Percentiles rank a stretch among this genome's conserved stretches.
Conservation (phyloP, 2,888 invertebrate genomes). For the Pasiphila rectangulata region DNA sequence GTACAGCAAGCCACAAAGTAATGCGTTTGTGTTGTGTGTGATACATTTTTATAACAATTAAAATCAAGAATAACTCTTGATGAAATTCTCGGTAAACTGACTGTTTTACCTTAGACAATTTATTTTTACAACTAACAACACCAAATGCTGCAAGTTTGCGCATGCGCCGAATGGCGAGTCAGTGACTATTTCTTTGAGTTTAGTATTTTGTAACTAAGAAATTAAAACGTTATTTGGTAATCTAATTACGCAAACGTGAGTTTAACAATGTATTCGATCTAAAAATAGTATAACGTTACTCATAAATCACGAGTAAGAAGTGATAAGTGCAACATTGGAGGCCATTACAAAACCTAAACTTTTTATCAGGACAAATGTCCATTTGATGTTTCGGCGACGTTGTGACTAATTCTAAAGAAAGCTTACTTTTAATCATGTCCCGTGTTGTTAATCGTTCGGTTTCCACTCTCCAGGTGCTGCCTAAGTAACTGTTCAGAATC, state of each 20-base stretch:
- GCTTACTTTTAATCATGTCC: conserved; percentile 56
- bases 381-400: conserved; percentile 81
- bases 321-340: conserved; percentile 79
- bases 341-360: conserved; percentile 81
- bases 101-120: too few species aligned
- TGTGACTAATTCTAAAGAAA: conserved; percentile 73
- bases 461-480: conserved; percentile 52
- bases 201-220: conserved; percentile 76
- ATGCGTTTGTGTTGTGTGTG: too few species aligned
- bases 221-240: conserved; percentile 76
- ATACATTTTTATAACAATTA: too few species aligned
- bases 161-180: conserved; percentile 81
- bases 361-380: conserved; percentile 80
- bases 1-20: too few species aligned
- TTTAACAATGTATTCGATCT: conserved; percentile 48
- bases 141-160: conserved; percentile 73
- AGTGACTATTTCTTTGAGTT: conserved; percentile 78
- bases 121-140: conserved; percentile 43
- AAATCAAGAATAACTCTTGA: too few species aligned
- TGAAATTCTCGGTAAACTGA: too few species aligned
- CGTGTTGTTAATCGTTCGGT: conserved; percentile 51
- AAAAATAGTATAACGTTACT: conserved; percentile 45
- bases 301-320: conserved; percentile 53
- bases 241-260: conserved; percentile 62
- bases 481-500: conserved; percentile 46